Percentiles rank a stretch among this genome's conserved stretches.
Conservation (phyloP, 2,113 vertebrate species). For the Galeopterus variegatus region DNA sequence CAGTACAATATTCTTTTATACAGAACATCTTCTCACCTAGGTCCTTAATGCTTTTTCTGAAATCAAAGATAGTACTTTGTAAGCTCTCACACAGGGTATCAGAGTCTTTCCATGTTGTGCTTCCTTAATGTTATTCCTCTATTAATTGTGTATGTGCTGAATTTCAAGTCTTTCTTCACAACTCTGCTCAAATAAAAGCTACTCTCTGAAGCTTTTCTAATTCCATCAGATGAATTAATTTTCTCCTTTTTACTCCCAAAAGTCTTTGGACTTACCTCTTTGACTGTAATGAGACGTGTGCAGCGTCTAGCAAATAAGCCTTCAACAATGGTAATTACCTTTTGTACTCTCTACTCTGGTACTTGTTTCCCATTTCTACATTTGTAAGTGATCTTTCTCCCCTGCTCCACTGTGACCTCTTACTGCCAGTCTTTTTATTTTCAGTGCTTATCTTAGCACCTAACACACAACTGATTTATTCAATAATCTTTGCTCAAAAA, state of each 20-base stretch:
- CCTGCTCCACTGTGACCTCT: neutral
- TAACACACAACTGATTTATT: neutral
- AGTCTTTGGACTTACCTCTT: neutral
- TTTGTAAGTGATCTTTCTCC: neutral
- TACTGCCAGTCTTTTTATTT: conserved; percentile 16
- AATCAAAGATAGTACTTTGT: neutral
- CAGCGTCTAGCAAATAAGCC: neutral
- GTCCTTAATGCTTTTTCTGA: neutral
- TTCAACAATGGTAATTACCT: conserved; percentile 36
- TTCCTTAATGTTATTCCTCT: neutral
- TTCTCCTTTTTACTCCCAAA: neutral
- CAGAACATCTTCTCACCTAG: neutral
- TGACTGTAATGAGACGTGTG: neutral
- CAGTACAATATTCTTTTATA: neutral
- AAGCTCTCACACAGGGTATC: neutral
- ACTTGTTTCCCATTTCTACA: neutral
- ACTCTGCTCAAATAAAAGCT: conserved; percentile 3
- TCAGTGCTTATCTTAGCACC: neutral
- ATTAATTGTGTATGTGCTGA: neutral
- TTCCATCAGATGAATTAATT: neutral
- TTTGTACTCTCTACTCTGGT: neutral
- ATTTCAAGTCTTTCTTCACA: conserved; percentile 44
- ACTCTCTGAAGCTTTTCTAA: conserved; percentile 30
- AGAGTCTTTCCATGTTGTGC: neutral
- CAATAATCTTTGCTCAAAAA: neutral